A percentile compares a stretch with the other conserved stretches of the same genome.
Evolutionary conservation across 2,797 vertebrate species (phyloP).

Genomic region (Anisognathus igniventris): DNA sequence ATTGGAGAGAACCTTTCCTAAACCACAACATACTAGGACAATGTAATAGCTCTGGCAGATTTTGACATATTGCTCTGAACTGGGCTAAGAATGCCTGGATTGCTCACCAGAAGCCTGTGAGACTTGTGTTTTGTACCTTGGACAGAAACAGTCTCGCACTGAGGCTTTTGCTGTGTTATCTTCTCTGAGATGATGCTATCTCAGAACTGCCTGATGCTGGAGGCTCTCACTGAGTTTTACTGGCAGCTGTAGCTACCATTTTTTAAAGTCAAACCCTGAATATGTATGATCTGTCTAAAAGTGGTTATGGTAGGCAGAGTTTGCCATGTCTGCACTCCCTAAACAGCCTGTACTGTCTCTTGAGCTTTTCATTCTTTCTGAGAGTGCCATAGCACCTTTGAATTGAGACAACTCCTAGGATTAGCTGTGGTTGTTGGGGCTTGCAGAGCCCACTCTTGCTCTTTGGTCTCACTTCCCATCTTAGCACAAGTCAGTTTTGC

Average conservation of each 20-base stretch:
- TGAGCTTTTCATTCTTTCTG: background rate
- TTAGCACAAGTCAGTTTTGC: background rate
- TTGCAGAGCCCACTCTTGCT: background rate
- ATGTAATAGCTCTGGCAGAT: background rate
- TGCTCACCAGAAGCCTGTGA: background rate
- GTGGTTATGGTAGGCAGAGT: background rate
- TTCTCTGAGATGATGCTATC: background rate
- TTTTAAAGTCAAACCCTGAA: background rate
- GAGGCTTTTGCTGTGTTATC: background rate
- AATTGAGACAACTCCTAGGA: background rate
- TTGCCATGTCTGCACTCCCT: background rate
- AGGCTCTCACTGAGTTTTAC: background rate
- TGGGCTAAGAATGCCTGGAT: background rate
- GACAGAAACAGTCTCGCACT: background rate
- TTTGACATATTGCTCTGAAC: background rate
- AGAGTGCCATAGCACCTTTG: background rate
- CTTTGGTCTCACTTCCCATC: background rate
- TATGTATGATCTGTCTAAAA: background rate
- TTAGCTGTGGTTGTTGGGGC: background rate
- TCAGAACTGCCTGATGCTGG: background rate
- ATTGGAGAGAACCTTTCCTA: background rate
- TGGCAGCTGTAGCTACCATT: background rate
- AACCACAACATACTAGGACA: background rate
- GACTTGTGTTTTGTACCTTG: background rate
- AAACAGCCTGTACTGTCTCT: background rate